Evolutionary conservation across 2,113 vertebrate species (phyloP).

Genomic region (Chitala chitala): DNA sequence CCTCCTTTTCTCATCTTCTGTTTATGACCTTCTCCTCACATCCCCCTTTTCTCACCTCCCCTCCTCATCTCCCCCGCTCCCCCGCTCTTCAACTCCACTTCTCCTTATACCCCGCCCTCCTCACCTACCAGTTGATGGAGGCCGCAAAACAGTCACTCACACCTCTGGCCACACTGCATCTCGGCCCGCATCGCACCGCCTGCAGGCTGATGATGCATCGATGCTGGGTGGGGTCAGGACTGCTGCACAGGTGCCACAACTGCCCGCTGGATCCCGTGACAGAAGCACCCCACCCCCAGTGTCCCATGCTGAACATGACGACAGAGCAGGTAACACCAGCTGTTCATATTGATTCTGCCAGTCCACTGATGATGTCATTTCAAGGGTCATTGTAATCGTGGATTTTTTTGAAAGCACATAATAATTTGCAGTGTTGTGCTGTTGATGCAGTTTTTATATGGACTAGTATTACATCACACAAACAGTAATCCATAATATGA

Average conservation of each 20-base stretch:
- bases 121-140: slow-evolving; percentile 63
- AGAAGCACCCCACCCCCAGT: slow-evolving; percentile 49
- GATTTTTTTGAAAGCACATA: too few relatives aligned
- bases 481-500: too few relatives aligned
- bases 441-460: too few relatives aligned
- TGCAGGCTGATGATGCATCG: slow-evolving; percentile 31
- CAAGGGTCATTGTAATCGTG: too few relatives aligned
- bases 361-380: too few relatives aligned
- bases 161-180: slow-evolving; percentile 29
- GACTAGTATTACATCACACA: too few relatives aligned
- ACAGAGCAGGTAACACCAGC: slow-evolving; percentile 32
- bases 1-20: too few relatives aligned
- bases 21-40: too few relatives aligned
- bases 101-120: neutral
- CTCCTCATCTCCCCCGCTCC: too few relatives aligned
- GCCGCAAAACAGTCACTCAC: slow-evolving; percentile 66
- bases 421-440: too few relatives aligned
- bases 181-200: slow-evolving; percentile 35
- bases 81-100: too few relatives aligned
- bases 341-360: neutral
- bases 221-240: slow-evolving; percentile 51
- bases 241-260: slow-evolving; percentile 38
- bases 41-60: too few relatives aligned
- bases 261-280: slow-evolving; percentile 32
- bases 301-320: slow-evolving; percentile 46